Evolutionary conservation across 2,113 vertebrate genomes (phyloP).

Genomic region (Ammodytes marinus): DNA sequence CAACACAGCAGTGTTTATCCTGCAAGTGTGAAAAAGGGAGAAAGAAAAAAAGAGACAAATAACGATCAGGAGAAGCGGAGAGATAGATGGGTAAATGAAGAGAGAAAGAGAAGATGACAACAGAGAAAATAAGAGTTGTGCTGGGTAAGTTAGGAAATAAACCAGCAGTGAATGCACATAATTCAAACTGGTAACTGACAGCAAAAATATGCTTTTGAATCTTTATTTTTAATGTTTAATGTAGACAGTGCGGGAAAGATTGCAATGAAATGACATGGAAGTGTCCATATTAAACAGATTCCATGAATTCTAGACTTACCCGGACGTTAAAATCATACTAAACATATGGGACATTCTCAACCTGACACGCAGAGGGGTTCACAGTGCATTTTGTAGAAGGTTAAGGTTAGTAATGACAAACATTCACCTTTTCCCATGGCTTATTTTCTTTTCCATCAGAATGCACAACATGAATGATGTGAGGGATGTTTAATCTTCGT

Average conservation of each 20-base stretch:
- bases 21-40: constrained; percentile 1
- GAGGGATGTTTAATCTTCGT: neutral
- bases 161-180: neutral
- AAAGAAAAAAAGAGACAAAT: constrained; percentile 11
- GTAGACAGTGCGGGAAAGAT: neutral
- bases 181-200: neutral
- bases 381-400: neutral
- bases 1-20: constrained; percentile 26
- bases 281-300: neutral
- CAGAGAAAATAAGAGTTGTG: neutral
- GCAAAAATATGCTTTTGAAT: neutral
- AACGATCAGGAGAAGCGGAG: constrained; percentile 32
- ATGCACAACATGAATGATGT: neutral
- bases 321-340: neutral
- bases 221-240: neutral
- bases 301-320: too few relatives aligned
- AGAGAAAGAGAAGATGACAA: constrained; percentile 8
- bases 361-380: neutral
- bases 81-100: constrained; percentile 33
- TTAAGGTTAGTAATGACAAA: neutral
- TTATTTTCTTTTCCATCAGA: neutral
- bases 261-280: neutral
- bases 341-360: constrained; percentile 1
- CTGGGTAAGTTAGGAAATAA: neutral
- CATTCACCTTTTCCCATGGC: neutral